A percentile compares a stretch with the other conserved stretches of the same genome.
Conservation (phyloP, 1,140 invertebrate species). For the Cataglyphis hispanica region DNA sequence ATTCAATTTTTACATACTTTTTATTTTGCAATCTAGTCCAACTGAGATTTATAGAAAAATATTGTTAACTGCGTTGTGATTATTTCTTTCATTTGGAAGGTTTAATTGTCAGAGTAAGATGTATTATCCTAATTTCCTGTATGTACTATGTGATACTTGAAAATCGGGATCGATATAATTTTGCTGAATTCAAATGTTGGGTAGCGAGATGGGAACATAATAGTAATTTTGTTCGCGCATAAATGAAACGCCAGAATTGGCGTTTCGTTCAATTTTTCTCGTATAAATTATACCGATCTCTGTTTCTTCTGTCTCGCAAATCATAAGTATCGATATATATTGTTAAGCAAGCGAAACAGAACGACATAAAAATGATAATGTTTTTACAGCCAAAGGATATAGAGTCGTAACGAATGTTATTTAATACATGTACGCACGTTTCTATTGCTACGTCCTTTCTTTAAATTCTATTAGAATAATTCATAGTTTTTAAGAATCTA, state of each 20-base stretch:
- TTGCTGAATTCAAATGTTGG: not conserved
- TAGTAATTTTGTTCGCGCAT: not conserved
- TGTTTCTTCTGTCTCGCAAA: not conserved
- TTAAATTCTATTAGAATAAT: slow-evolving; percentile 40
- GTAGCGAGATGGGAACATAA: not conserved
- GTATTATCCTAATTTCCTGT: slow-evolving; percentile 42
- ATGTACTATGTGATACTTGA: slow-evolving; percentile 22
- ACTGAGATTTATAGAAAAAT: slow-evolving; percentile 50
- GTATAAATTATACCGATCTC: slow-evolving; percentile 32
- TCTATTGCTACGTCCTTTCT: slow-evolving; percentile 37
- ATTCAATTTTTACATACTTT: slow-evolving; percentile 28
- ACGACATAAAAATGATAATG: not conserved
- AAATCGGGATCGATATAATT: slow-evolving; percentile 36
- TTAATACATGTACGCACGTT: slow-evolving; percentile 21
- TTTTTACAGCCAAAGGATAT: slow-evolving; percentile 30
- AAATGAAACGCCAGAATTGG: not conserved
- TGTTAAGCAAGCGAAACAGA: slow-evolving; percentile 12
- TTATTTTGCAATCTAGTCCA: slow-evolving; percentile 54
- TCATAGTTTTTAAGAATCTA: slow-evolving; percentile 39
- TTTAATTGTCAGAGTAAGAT: slow-evolving; percentile 22
- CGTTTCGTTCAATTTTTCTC: not conserved
- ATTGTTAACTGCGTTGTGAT: slow-evolving; percentile 53
- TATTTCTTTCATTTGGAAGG: not conserved
- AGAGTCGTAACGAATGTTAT: slow-evolving; percentile 30
- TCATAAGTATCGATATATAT: slow-evolving; percentile 30